Base-by-base conservation (phyloP, 2,888 invertebrate species). In the Cheilosia impressa region DNA sequence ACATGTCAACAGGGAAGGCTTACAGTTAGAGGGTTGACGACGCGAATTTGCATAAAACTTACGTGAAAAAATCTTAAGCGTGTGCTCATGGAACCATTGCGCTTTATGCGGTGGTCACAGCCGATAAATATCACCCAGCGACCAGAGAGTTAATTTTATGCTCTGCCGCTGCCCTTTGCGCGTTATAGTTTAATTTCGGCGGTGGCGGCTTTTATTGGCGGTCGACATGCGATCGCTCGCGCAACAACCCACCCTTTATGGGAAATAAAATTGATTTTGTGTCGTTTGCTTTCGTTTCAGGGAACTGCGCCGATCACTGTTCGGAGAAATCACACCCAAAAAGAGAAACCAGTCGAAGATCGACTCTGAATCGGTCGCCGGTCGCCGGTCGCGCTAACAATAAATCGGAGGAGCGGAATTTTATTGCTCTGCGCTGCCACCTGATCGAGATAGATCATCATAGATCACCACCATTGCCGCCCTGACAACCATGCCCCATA, bases 11-110 rank as follows among this genome's bases (percentile, higher is more conserved):
- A 84, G 66, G 52, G 52, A 15, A 24, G 63, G 31, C 58, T 58
- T 38, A 17, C 38, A 13, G 45, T 58, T 38, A 17, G 45, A 13
- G 45, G 47, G 47, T 38, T 38, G 47, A 1, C 27, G 43, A 45
- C 6, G 13, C 47, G 66, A 76, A 84, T 84, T 84, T 58, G 80
- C 84, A 84, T 84, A 84, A 80, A 80, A 68, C 53, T 68, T 57
- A 85, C 81, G 85, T 85, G 85, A 85, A 85, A 81, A 81, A 85
- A 85, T 85, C 81, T 85, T 85, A 85, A 85, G 85, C 85, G 85
- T 85, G 81, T 85, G 85, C 85, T 85, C 89, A 88, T 88, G 90
- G 88, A 90, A 89, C 89, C 88, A 88, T 88, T 88, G 88, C 88
- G 88, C 90, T 89, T 89, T 89, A 89, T 90, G 87, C 85, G 71